Conservation (phyloP, 2,888 invertebrate genomes). For the Trissolcus brochymenae region DNA sequence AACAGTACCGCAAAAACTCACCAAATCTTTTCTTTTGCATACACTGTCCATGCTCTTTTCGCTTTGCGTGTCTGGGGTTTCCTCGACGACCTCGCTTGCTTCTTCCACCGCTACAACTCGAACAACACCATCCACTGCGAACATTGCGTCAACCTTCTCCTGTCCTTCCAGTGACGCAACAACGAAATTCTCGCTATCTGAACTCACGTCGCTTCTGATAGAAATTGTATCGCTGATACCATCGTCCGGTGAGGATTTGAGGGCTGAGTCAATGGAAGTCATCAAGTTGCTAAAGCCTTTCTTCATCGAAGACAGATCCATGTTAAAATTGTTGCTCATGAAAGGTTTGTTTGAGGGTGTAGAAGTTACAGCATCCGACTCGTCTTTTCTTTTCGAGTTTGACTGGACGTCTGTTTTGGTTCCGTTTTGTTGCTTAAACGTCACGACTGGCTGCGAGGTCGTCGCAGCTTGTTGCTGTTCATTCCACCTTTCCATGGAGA, state of each 20-base stretch:
- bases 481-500: slow-evolving; percentile 69
- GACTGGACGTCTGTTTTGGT: slow-evolving; percentile 60
- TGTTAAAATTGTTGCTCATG: slow-evolving; percentile 73
- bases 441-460: slow-evolving; percentile 67
- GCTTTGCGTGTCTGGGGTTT: slow-evolving; percentile 87
- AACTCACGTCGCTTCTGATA: slow-evolving; percentile 88
- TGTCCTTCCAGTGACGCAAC: slow-evolving; percentile 82
- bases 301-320: slow-evolving; percentile 86
- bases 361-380: slow-evolving; percentile 38
- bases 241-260: slow-evolving; percentile 84
- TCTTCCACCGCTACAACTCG: slow-evolving; percentile 81
- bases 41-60: slow-evolving; percentile 89
- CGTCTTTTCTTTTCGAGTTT: slow-evolving; percentile 14
- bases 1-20: slow-evolving; percentile 68
- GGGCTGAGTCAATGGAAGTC: slow-evolving; percentile 89
- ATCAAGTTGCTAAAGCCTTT: slow-evolving; percentile 90
- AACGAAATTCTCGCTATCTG: slow-evolving; percentile 92
- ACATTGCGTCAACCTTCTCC: slow-evolving; percentile 80
- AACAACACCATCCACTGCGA: slow-evolving; percentile 68
- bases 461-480: slow-evolving; percentile 60
- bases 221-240: slow-evolving; percentile 86
- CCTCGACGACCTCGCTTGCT: slow-evolving; percentile 90
- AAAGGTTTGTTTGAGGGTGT: slow-evolving; percentile 66
- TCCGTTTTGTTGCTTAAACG: slow-evolving; percentile 72
- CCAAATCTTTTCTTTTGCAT: slow-evolving; percentile 87